These are phyloP conservation scores for Cygnus atratus DNA, from an alignment of 2,113 vertebrate species.

Conservation along the genomic window DNA sequence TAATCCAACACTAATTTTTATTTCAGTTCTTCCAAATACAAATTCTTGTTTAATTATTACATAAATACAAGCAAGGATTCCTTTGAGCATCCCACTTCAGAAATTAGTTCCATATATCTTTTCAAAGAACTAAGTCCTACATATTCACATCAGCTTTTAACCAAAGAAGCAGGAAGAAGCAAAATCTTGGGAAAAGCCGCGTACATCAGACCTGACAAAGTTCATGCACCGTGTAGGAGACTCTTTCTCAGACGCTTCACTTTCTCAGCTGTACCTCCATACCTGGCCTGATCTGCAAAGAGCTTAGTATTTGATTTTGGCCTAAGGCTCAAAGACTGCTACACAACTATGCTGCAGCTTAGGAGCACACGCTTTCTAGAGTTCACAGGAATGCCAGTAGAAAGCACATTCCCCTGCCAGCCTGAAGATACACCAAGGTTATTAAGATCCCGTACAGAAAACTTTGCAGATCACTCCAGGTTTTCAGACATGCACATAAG, in stretches of 20 bases:
- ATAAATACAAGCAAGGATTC: background rate
- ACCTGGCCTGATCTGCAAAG: background rate
- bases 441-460: background rate
- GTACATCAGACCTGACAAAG: background rate
- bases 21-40: background rate
- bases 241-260: background rate
- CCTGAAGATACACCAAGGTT: background rate
- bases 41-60: slow-evolving; percentile 23
- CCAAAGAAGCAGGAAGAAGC: background rate
- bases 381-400: no score
- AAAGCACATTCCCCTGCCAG: background rate
- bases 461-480: background rate
- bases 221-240: background rate
- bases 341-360: rapidly evolving
- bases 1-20: background rate
- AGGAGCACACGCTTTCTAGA: rapidly evolving
- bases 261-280: background rate
- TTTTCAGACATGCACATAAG: background rate
- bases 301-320: background rate
- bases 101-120: background rate
- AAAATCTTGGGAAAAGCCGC: background rate
- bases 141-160: background rate
- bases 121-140: background rate
- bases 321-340: background rate
- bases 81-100: background rate